phyloP scores from a whole-genome alignment of 2,797 vertebrate genomes.

The Gymnopithys bicolor region DNA sequence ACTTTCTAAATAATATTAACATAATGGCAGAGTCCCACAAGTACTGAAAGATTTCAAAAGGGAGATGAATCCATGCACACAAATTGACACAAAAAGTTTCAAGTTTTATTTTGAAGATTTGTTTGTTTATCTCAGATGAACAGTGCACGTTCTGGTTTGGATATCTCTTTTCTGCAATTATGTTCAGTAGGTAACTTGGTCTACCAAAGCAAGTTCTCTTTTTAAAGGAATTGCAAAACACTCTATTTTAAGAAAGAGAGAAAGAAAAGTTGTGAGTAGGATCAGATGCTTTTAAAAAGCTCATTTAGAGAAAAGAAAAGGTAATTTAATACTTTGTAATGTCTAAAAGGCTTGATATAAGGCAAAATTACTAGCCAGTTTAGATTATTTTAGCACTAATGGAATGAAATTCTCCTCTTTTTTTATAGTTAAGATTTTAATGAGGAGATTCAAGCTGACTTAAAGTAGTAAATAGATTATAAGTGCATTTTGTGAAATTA shows the following conservation, averaged over 20 bases:
- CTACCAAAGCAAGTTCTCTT: neutral
- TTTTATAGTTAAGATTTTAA: neutral
- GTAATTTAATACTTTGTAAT: neutral
- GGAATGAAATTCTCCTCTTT: neutral
- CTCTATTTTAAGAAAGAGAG: neutral
- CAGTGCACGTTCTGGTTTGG: neutral
- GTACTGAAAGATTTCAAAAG: neutral
- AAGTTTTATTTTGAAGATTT: neutral
- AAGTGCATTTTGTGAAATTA: constrained; percentile 15
- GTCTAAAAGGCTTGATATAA: constrained; percentile 6
- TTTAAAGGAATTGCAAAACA: neutral
- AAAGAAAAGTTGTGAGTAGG: neutral
- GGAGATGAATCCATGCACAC: neutral
- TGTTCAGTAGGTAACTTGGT: neutral
- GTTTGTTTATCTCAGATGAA: neutral
- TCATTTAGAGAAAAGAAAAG: neutral
- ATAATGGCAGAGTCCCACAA: neutral
- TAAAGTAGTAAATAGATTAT: neutral
- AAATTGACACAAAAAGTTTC: neutral
- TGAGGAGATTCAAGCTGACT: neutral
- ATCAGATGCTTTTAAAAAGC: neutral
- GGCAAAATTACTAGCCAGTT: neutral
- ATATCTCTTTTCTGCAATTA: neutral
- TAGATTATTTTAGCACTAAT: constrained; percentile 1
- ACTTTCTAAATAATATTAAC: neutral